Conservation (phyloP, 2,113 vertebrate species). For the Climacteris rufus region DNA sequence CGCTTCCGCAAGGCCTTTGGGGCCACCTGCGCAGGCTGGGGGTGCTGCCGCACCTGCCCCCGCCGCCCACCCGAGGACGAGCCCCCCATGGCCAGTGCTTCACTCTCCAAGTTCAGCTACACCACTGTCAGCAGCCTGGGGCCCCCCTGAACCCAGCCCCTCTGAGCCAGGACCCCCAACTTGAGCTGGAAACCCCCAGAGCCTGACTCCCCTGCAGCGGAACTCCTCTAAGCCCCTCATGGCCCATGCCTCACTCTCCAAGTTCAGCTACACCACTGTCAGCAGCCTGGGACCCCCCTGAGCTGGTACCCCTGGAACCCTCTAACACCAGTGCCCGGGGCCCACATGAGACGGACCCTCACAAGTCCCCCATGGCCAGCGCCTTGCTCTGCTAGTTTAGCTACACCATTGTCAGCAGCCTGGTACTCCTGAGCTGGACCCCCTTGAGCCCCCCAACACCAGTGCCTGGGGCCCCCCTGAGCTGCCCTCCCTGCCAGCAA, state of each 20-base stretch:
- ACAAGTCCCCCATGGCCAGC: neutral
- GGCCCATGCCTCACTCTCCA: constrained; percentile 84
- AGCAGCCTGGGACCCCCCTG: constrained; percentile 86
- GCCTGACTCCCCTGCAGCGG: neutral
- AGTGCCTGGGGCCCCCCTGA: neutral
- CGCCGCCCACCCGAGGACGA: constrained; percentile 70
- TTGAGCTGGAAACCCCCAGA: neutral
- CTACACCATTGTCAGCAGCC: neutral
- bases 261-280: constrained; percentile 92
- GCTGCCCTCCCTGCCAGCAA: neutral
- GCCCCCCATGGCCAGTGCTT: constrained; percentile 67
- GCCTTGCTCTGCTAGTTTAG: neutral
- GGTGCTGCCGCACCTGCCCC: constrained; percentile 61
- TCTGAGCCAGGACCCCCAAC: neutral
- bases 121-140: constrained; percentile 91
- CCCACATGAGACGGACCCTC: neutral
- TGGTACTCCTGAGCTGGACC: neutral
- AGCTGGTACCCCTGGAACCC: neutral
- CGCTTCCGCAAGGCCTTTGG: constrained; percentile 89
- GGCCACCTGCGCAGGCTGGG: constrained; percentile 75
- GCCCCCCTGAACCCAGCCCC: constrained; percentile 67
- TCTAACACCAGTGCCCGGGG: neutral
- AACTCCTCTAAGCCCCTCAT: neutral
- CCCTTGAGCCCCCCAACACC: neutral
- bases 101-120: constrained; percentile 91